Conservation (phyloP, 1,140 invertebrate species). For the Nasonia vitripennis region DNA sequence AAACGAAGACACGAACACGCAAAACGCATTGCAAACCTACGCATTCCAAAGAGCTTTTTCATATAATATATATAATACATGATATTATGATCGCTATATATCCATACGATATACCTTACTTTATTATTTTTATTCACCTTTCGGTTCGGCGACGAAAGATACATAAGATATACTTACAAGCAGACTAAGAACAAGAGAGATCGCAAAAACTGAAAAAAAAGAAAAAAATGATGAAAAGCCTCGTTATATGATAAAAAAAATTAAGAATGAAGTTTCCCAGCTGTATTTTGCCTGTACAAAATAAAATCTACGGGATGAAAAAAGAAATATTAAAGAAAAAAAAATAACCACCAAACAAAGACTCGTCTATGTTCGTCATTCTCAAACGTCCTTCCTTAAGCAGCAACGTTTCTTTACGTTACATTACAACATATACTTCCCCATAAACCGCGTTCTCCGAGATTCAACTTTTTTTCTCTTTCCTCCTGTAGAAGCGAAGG, state of each 20-base stretch:
- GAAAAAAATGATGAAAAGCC: conserved; percentile 2
- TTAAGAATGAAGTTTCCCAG: conserved; percentile 39
- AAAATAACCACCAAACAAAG: neutral
- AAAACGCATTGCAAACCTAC: conserved; percentile 66
- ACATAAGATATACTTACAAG: neutral
- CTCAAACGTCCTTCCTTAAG: conserved; percentile 11
- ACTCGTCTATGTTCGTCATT: conserved; percentile 3
- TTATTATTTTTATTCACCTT: conserved; percentile 10
- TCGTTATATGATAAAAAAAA: conserved; percentile 24
- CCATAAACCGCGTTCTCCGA: neutral
- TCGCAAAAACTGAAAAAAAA: conserved; percentile 5
- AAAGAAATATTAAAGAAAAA: conserved; percentile 10
- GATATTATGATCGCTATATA: neutral
- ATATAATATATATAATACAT: neutral
- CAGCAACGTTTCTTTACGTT: neutral
- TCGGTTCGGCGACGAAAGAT: neutral
- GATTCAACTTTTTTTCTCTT: conserved; percentile 18
- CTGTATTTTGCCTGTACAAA: conserved; percentile 47
- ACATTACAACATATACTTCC: neutral
- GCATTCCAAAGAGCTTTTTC: conserved; percentile 43
- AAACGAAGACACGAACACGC: conserved; percentile 59
- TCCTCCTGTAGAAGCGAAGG: conserved; percentile 45
- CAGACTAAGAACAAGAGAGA: neutral
- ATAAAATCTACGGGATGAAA: conserved; percentile 47
- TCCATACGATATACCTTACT: neutral